Evolutionary conservation across 2,888 invertebrate genomes (phyloP), one percentile per base, ranked within the genome.

Genomic region (Coelinius sp.): DNA sequence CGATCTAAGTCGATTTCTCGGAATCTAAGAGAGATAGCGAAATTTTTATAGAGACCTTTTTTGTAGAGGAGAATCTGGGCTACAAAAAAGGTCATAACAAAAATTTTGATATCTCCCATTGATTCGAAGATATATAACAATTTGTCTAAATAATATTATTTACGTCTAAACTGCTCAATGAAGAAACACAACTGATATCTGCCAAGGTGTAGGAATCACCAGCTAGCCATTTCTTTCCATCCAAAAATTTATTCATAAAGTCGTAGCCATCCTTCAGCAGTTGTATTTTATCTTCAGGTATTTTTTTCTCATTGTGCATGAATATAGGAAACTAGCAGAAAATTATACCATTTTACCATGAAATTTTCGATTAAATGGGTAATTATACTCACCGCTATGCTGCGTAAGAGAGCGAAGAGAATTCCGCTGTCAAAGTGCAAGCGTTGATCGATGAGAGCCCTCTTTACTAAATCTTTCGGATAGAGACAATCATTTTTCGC

Each of bases 391-490:
- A 91, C 91, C 56, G 88, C 86, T 72, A 88, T 88, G 53, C 87
- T 88, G 41, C 86, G 88, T 31, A 90, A 79, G 17, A 88, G 83
- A 62, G 89, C 85, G 75, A 90, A 91, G 1, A 91, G 84, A 10
- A 88, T 86, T 3, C 90, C 90, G 67, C 87, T 87, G 73, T 92
- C 90, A 77, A 90, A 91, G 82, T 90, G 88, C 68, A 92, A 79
- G 63, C 89, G 85, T 77, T 91, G 90, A 80, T 92, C 89, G 27
- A 92, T 85, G 14, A 88, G 80, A 0, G 91, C 91, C 41, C 92
- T 85, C 68, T 83, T 85, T 67, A 88, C 82, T 0, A 89, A 80
- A 77, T 92, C 90, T 77, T 89, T 89, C 0, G 92, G 90, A 81
- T 92, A 92, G 1, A 92, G 84, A 5, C 85, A 78, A 78, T 91